Evolutionary conservation across 2,113 vertebrate genomes (phyloP), one percentile per base, ranked within the genome.

Genomic region (Benitochromis conjunctus): DNA sequence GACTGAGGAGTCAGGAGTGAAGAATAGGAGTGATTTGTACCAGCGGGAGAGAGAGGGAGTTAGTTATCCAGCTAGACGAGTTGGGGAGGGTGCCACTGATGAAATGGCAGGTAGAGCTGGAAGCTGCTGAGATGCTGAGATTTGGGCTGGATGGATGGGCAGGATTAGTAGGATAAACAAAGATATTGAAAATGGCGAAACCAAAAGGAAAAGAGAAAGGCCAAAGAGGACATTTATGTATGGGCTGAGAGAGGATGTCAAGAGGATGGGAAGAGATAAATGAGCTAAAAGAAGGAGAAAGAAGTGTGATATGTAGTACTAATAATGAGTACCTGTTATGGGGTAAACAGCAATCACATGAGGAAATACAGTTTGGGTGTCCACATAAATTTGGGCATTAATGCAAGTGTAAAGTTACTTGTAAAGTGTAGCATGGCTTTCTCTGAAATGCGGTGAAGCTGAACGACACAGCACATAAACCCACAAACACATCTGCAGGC

Each of bases 41-140:
- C 69, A 19, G 69, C 26, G 5, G 43, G 43, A 48, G 69, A 29
- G 24, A 74, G 43, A 74, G 66, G 24, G 14, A 74, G 16, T 26
- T 48, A 48, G 41, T 29, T 48, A 48, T 48, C 69, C 69, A 74
- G 41, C 1, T 48, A 48, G 38, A 46, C 1, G 7, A 69, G 36
- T 43, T 69, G 36, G 41, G 3, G 66, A 71, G 38, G 66, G 13
- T 71, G 3, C 14, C 41, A 48, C 24, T 46, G 24, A 74, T 29
- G 41, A 48, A 74, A 74, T 29, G 69, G 24, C 14, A 29, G 24
- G 2, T 48, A 48, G 69, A 74, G 24, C 69, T 51, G 43, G 69
- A 51, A 48, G 69, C 69, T 31, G 43, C 43, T 76, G 43, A 5
- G 69, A 74, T 74, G 69, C 14, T 74, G 69, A 76, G 43, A 51